Evolutionary conservation across 2,797 vertebrate species (phyloP), one percentile per base, ranked within the genome.

Genomic region (Anisognathus igniventris): DNA sequence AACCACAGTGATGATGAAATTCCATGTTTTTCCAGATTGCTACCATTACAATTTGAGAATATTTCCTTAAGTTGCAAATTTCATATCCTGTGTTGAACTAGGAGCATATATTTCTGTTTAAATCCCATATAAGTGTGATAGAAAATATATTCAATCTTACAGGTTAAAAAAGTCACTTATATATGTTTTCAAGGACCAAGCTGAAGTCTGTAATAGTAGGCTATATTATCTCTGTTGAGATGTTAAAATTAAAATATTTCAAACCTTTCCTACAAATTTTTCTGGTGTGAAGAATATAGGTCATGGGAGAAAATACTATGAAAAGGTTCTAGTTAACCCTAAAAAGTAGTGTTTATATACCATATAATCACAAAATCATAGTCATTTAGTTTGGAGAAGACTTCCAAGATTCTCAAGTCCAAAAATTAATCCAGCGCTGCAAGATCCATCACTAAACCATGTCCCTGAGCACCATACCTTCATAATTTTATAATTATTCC

Each of bases 141-240:
- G 39, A 88, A 76, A 45, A 7, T 2, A 5, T 75, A 57, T 44
- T 48, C 18, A 70, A 7, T 24, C 6, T 39, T 72, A 48, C 7
- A 56, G 4, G 12, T 30, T 50, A 24, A 73, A 71, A 51, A 9
- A 8, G 16, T 1, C n/a, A 56, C 30, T 54, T 17, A 56, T 10
- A 24, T 1, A 11, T 48, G 21, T 50, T 74, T 66, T 67, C 12
- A 8, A 42, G 39, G 18, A 75, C 12, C 10, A 64, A 72, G 12
- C 1, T 57, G 12, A 57, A 70, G 14, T 5, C 12, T n/a, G 2
- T 7, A 62, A 6, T 0, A 1, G 12, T 19, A 48, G 22, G 3
- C 13, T 73, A 14, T 30, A 22, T 8, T 17, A 8, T 16, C 9
- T 45, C 39, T 57, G 4, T 14, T 37, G 51, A 33, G 8, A 22